Evolutionary conservation across 1,140 invertebrate genomes (phyloP), one percentile per base, ranked within the genome.

Genomic region (Drosophila bocqueti): DNA sequence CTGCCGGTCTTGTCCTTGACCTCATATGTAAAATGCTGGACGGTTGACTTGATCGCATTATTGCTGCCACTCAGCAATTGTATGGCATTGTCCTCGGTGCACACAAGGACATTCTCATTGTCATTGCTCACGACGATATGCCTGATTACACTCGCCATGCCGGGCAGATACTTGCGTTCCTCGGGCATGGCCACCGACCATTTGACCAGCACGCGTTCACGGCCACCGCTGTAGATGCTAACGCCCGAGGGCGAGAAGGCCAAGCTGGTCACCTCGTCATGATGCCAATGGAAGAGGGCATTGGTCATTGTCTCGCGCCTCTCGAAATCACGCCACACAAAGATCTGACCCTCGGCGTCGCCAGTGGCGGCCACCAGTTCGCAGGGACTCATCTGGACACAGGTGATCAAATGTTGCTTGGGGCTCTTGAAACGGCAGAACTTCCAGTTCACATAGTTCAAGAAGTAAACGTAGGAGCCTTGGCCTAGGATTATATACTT

Each of bases 121-220:
- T 96, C 95, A 45, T 93, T 92, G 52, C 96, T 95, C 62, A 96
- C 94, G 6, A 93, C 93, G n/a, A 98, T 93, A 79, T 96, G 95
- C 57, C 93, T 93, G 38, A 98, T 96, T 4, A 95, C 94, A 11
- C 95, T 94, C 9, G 96, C 95, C 75, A 98, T 93, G 52, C 97
- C 94, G 11, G 97, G 97, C 49, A 97, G 76, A 93, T 96, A 97
- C 26, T 94, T 93, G 76, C 95, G 96, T 16, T 95, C 91, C 10
- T 93, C 92, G 2, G 68, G 75, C 18, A 49, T 71, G 7, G 63
- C 29, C 34, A 96, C 58, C 47, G 94, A 93, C 97, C 97, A 98
- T 92, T 96, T 96, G 0, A 98, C 97, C 54, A 98, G 89, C 0
- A 97, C 96, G 90, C 95, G 95, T 93, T 98, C 97, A 59, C 94